Conservation (phyloP, 2,113 vertebrate species). For the Apteryx mantelli region DNA sequence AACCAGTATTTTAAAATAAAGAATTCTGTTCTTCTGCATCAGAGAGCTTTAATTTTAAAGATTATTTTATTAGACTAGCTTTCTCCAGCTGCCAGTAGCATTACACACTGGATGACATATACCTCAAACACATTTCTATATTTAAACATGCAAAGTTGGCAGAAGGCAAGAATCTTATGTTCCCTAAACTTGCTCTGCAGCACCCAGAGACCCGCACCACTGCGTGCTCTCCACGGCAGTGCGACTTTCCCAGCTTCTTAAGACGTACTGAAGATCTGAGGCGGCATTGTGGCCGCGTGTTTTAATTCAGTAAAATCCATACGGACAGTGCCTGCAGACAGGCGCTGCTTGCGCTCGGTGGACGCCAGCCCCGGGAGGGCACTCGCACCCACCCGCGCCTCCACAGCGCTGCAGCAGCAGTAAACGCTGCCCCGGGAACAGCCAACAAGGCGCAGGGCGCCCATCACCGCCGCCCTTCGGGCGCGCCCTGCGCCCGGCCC, state of each 20-base stretch:
- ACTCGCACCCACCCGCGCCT: neutral
- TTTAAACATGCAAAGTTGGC: neutral
- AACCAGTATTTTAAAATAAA: neutral
- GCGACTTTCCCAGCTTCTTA: neutral
- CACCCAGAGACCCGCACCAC: neutral
- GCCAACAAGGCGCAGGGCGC: neutral
- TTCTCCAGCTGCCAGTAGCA: neutral
- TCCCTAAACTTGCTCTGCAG: neutral
- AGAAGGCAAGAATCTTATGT: neutral
- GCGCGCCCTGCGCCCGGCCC: neutral
- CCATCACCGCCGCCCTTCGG: neutral
- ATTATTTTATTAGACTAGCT: neutral
- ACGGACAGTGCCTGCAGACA: neutral
- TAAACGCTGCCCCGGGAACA: neutral
- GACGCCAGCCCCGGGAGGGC: neutral
- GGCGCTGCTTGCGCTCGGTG: neutral
- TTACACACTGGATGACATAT: neutral
- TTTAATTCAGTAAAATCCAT: neutral
- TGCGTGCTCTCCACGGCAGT: neutral
- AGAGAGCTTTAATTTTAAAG: neutral
- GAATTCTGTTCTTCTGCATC: neutral
- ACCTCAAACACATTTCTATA: neutral
- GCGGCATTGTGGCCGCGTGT: rapidly evolving
- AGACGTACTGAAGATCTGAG: neutral
- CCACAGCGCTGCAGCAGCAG: neutral